These are phyloP conservation scores for Ectropis grisescens DNA, from an alignment of 1,140 invertebrate species.

Conservation along the genomic window DNA sequence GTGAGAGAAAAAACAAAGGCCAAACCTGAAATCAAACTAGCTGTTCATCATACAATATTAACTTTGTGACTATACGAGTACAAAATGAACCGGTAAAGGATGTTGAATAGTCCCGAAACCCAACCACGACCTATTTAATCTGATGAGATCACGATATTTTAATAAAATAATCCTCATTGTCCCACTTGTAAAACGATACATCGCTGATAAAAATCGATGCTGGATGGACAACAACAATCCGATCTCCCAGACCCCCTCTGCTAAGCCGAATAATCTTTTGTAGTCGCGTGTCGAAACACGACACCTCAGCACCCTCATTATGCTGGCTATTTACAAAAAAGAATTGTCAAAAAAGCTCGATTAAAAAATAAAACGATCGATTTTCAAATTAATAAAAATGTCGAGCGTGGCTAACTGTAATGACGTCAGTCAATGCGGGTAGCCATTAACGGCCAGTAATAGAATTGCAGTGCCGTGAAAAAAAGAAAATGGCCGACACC, in stretches of 20 bases:
- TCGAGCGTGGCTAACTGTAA: constrained; percentile 12
- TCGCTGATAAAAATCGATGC: constrained; percentile 20
- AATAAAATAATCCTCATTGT: constrained; percentile 1
- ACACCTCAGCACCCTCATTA: constrained; percentile 37
- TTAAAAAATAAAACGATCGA: constrained; percentile 1
- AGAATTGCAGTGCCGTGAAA: constrained; percentile 36
- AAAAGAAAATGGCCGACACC: constrained; percentile 34
- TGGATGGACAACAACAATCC: constrained; percentile 13
- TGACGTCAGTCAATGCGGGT: constrained; percentile 14
- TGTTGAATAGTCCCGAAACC: no score
- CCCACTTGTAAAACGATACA: constrained; percentile 17
- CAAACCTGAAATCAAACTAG: no score
- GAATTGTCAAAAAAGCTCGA: neutral
- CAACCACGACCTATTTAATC: no score
- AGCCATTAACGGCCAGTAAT: constrained; percentile 15
- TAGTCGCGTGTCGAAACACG: constrained; percentile 39
- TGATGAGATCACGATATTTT: no score
- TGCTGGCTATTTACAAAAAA: constrained; percentile 10
- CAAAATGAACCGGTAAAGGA: no score
- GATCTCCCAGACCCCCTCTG: constrained; percentile 9
- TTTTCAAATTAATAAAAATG: constrained; percentile 16
- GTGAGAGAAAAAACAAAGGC: no score
- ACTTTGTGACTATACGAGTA: no score
- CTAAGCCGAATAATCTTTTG: constrained; percentile 11
- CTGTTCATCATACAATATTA: no score